A percentile compares a stretch with the other conserved stretches of the same genome.
Conservation (phyloP, 2,888 invertebrate species). For the Cheilosia grossa region DNA sequence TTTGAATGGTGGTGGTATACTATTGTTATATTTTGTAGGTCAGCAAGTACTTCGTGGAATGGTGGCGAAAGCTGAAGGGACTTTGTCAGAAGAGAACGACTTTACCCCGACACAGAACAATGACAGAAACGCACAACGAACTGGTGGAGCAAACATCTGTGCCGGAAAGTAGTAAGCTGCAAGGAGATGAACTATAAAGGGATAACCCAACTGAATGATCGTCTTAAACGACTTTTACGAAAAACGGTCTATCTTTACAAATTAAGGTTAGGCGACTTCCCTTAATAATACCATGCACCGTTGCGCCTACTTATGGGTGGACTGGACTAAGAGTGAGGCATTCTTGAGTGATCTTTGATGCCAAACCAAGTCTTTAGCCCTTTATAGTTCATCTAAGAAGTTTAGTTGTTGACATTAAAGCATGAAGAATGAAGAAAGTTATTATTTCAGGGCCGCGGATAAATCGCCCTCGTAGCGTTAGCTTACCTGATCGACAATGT, state of each 20-base stretch:
- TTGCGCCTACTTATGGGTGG: no score
- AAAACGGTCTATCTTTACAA: no score
- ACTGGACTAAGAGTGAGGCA: no score
- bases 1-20: not conserved
- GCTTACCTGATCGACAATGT: not conserved
- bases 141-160: constrained; percentile 15
- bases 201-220: not conserved
- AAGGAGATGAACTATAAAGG: not conserved
- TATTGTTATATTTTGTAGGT: constrained; percentile 27
- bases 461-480: constrained; percentile 7
- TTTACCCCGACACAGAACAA: constrained; percentile 18
- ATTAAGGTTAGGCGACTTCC: no score
- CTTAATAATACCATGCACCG: no score
- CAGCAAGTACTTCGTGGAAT: constrained; percentile 47
- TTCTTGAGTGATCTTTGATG: no score
- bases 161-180: constrained; percentile 29
- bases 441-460: not conserved
- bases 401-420: not conserved
- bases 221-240: no score
- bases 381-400: no score
- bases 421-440: not conserved
- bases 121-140: constrained; percentile 42
- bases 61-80: constrained; percentile 27
- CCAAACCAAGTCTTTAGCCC: no score
- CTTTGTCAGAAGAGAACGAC: constrained; percentile 26